phyloP scores from a whole-genome alignment of 2,113 vertebrate species.

The Penelope pileata region DNA sequence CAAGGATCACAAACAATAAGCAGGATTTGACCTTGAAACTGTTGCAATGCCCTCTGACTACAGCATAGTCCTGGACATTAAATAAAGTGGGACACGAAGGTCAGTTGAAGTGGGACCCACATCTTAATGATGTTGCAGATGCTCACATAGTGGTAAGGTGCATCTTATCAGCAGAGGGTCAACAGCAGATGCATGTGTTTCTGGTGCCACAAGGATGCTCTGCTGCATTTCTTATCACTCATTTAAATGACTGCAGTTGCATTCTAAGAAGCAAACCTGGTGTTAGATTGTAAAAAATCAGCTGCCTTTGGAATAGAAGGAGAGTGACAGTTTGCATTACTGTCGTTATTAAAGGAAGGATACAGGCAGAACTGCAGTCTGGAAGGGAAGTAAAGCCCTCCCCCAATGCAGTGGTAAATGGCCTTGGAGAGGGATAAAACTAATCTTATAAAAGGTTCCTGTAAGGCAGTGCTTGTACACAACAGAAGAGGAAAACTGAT shows the following conservation, averaged over 20 bases:
- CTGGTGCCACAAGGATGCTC: not conserved
- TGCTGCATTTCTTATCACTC: not conserved
- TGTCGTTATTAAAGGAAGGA: conserved; percentile 21
- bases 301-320: conserved; percentile 11
- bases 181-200: not conserved
- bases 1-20: not conserved
- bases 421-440: not conserved
- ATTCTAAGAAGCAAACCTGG: not conserved
- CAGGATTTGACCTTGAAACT: not conserved
- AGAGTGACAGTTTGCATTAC: conserved; percentile 31
- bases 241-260: not conserved
- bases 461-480: not conserved
- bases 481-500: not conserved
- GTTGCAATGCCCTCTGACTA: not conserved
- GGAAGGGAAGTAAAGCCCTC: not conserved
- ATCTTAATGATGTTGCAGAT: not conserved
- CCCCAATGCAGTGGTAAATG: not conserved
- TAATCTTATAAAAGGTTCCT: not conserved
- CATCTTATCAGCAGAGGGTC: not conserved
- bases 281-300: conserved; percentile 18
- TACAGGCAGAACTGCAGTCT: not conserved
- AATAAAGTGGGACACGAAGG: not conserved
- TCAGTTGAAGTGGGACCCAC: not conserved
- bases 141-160: not conserved
- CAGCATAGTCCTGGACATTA: not conserved